A percentile compares a stretch with the other conserved stretches of the same genome.
Conservation (phyloP, 2,888 invertebrate species). For the Netelia fuscicornis region DNA sequence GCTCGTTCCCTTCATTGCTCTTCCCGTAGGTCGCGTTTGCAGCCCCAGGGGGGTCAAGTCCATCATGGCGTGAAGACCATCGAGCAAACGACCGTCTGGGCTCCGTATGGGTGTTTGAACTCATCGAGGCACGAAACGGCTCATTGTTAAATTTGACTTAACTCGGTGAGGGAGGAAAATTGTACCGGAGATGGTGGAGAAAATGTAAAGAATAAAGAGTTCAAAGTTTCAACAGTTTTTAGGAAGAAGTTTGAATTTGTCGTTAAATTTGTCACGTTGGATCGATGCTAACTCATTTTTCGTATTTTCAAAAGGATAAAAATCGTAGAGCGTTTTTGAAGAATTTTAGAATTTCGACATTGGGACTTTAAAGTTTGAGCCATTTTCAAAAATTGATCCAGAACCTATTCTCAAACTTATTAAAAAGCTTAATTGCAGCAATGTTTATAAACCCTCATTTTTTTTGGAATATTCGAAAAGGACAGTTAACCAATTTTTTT, state of each 20-base stretch:
- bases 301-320: not conserved
- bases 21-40: not conserved
- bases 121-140: constrained; percentile 21
- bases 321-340: not conserved
- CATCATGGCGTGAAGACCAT: constrained; percentile 51
- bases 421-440: too few relatives aligned
- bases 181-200: not conserved
- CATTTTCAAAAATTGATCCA: too few relatives aligned
- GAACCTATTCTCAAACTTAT: too few relatives aligned
- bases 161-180: not conserved
- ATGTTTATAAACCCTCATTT: too few relatives aligned
- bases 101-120: constrained; percentile 13
- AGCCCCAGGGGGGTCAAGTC: constrained; percentile 45
- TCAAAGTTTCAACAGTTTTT: too few relatives aligned
- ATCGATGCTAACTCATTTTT: not conserved
- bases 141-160: constrained; percentile 41
- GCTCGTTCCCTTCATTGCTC: not conserved
- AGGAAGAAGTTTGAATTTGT: too few relatives aligned
- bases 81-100: constrained; percentile 37
- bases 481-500: too few relatives aligned
- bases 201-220: too few relatives aligned
- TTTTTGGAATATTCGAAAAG: too few relatives aligned
- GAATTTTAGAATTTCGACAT: too few relatives aligned
- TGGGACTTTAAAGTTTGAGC: too few relatives aligned
- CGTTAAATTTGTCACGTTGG: not conserved